phyloP scores from a whole-genome alignment of 2,113 vertebrate species.

The Acrocephalus arundinaceus region DNA sequence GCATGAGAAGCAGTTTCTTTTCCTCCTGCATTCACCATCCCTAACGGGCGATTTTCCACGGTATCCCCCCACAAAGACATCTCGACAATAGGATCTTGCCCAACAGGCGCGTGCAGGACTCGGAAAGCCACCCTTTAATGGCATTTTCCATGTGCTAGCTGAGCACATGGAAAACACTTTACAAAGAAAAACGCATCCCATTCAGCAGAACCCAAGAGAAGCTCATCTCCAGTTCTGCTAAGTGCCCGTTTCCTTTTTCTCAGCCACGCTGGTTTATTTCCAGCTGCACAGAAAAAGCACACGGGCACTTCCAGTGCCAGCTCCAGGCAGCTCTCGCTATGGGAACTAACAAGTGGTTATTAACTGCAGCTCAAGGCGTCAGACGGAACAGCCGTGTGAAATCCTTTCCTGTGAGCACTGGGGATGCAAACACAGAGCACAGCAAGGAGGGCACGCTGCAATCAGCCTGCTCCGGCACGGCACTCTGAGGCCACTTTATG shows the following conservation, averaged over 20 bases:
- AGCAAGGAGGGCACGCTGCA: neutral
- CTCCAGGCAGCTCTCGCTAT: neutral
- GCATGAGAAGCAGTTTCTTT: neutral
- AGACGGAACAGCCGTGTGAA: neutral
- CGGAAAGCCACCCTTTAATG: neutral
- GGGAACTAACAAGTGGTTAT: neutral
- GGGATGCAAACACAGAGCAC: neutral
- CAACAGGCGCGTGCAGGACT: neutral
- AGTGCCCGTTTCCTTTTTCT: neutral
- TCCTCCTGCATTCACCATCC: neutral
- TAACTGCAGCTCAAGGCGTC: neutral
- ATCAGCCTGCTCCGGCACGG: neutral
- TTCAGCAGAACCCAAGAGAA: neutral
- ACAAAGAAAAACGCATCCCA: neutral
- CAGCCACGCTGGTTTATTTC: neutral
- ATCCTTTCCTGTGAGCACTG: neutral
- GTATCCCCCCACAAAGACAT: neutral
- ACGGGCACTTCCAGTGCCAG: neutral
- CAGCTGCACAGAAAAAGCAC: neutral
- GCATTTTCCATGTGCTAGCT: neutral
- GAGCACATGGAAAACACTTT: neutral
- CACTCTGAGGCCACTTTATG: neutral
- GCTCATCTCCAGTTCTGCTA: neutral
- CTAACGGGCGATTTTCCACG: neutral
- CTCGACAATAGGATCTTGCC: neutral